phyloP scores from a whole-genome alignment of 2,797 vertebrate genomes.

The Allenopithecus nigroviridis region DNA sequence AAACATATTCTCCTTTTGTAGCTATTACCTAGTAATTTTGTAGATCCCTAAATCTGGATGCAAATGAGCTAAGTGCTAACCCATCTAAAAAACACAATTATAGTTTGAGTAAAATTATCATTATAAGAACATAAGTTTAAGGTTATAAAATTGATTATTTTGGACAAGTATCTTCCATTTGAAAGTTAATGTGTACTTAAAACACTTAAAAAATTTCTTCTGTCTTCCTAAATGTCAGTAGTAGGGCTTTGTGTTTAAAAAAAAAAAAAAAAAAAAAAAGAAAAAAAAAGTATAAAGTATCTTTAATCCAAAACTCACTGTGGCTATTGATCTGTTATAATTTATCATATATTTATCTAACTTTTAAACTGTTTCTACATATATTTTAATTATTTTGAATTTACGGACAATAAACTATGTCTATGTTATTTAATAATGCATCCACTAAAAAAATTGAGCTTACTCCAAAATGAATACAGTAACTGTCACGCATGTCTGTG shows the following conservation, averaged over 20 bases:
- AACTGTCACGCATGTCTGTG: too few relatives aligned
- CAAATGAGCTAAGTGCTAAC: background rate
- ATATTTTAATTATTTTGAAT: conserved; percentile 3
- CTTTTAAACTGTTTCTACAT: background rate
- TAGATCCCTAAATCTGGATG: background rate
- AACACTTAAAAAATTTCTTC: background rate
- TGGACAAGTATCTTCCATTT: background rate
- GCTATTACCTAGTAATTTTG: background rate
- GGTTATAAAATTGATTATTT: background rate
- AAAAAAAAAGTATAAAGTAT: background rate
- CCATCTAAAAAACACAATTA: background rate
- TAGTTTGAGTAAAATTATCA: conserved; percentile 13
- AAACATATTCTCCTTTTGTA: background rate
- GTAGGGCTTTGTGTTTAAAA: background rate
- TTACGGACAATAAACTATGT: background rate
- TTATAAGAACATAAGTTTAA: background rate
- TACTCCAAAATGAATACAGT: background rate
- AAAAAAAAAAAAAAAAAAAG: background rate
- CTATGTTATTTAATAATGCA: background rate
- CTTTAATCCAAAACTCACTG: background rate
- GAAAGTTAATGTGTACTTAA: background rate
- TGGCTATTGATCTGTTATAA: background rate
- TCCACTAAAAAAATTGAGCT: background rate
- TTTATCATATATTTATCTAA: background rate
- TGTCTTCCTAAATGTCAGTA: background rate